phyloP scores from a whole-genome alignment of 2,888 invertebrate species.

The Acleris sparsana region DNA sequence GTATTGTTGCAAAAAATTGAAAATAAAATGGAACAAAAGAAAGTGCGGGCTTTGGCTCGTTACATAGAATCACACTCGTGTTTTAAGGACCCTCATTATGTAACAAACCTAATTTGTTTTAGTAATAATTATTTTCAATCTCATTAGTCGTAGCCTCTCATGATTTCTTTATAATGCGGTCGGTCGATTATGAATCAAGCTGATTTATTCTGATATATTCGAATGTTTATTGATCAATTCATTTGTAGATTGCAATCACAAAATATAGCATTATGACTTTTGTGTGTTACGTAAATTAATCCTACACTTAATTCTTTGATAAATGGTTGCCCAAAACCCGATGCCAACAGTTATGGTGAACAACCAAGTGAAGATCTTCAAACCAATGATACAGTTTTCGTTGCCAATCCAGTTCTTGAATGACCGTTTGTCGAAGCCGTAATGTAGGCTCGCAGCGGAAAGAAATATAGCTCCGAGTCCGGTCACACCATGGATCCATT shows the following conservation, averaged over 20 bases:
- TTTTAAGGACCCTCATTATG: too few species aligned
- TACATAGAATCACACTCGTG: too few species aligned
- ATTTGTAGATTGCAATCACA: neutral
- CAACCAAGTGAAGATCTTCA: constrained; percentile 37
- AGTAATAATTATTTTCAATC: too few species aligned
- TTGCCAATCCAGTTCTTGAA: constrained; percentile 50
- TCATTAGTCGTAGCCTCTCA: too few species aligned
- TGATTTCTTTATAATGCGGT: too few species aligned
- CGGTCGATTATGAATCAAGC: neutral
- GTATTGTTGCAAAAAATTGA: too few species aligned
- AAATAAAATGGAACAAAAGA: too few species aligned
- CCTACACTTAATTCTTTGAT: constrained; percentile 37
- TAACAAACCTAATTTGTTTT: too few species aligned
- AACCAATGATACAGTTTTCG: constrained; percentile 26
- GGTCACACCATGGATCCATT: constrained; percentile 49
- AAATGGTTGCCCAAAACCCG: constrained; percentile 49
- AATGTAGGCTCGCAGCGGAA: constrained; percentile 49
- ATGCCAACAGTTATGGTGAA: constrained; percentile 49
- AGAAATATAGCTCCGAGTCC: constrained; percentile 49
- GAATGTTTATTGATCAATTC: neutral
- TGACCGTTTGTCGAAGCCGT: constrained; percentile 46
- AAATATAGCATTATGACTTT: neutral
- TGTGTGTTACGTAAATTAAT: neutral
- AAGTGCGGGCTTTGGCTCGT: too few species aligned
- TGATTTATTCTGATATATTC: too few species aligned